Conservation (phyloP, 2,888 invertebrate genomes). For the Ectemnius lituratus region DNA sequence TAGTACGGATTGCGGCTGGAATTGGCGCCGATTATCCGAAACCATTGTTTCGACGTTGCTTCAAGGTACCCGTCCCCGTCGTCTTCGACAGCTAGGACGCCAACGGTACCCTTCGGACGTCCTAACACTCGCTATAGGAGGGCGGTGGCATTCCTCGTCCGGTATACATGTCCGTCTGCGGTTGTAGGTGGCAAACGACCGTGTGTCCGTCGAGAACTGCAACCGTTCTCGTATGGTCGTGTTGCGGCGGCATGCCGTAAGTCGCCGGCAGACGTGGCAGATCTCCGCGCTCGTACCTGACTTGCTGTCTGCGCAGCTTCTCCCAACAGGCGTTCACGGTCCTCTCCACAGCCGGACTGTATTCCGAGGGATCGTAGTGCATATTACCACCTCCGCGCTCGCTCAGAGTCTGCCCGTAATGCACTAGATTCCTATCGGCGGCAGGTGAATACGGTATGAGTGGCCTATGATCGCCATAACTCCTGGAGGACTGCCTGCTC, state of each 20-base stretch:
- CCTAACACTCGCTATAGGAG: constrained; percentile 82
- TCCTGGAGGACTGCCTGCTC: constrained; percentile 85
- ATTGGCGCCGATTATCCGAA: constrained; percentile 13
- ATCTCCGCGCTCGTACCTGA: constrained; percentile 74
- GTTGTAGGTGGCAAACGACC: constrained; percentile 91
- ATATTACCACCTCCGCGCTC: constrained; percentile 52
- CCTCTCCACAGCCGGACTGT: constrained; percentile 69
- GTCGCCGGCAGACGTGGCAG: constrained; percentile 64
- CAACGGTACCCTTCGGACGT: constrained; percentile 8
- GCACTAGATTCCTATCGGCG: constrained; percentile 79
- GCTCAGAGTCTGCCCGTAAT: constrained; percentile 56
- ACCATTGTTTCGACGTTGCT: background rate
- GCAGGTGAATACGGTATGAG: constrained; percentile 88
- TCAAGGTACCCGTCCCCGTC: constrained; percentile 8
- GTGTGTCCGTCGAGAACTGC: constrained; percentile 92
- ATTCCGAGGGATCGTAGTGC: constrained; percentile 70
- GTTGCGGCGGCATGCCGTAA: constrained; percentile 68
- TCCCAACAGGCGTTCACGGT: constrained; percentile 73
- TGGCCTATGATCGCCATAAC: constrained; percentile 90
- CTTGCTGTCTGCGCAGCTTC: constrained; percentile 71
- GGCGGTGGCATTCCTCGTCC: constrained; percentile 81
- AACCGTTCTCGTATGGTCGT: constrained; percentile 79
- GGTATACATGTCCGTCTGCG: constrained; percentile 80
- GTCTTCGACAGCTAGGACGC: constrained; percentile 27
- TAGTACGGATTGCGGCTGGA: background rate